A percentile compares a stretch with the other conserved stretches of the same genome.
phyloP scores from a whole-genome alignment of 2,797 vertebrate species.

The Chiloscyllium punctatum region DNA sequence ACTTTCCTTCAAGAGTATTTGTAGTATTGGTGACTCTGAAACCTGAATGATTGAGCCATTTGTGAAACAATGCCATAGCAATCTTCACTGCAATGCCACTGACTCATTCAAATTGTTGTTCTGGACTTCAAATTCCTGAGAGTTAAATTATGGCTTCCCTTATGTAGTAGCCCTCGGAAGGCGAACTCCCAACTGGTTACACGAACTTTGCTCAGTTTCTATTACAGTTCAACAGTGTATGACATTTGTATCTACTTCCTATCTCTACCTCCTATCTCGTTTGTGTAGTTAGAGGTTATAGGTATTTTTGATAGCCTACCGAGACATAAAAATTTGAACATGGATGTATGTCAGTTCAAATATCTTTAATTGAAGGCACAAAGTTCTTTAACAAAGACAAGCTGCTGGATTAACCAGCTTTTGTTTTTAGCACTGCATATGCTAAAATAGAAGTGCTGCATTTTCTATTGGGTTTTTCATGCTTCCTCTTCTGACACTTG shows the following conservation, averaged over 20 bases:
- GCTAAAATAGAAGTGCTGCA: neutral
- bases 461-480: conserved; percentile 23
- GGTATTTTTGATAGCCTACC: neutral
- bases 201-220: neutral
- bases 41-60: neutral
- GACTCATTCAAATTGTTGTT: neutral
- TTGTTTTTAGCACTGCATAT: neutral
- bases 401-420: neutral
- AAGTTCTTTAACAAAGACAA: neutral
- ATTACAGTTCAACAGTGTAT: neutral
- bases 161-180: neutral
- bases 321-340: neutral
- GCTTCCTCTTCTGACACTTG: conserved; percentile 31
- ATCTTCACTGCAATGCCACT: neutral
- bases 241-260: neutral
- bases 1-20: neutral
- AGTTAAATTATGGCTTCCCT: neutral
- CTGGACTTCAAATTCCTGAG: neutral
- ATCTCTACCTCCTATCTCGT: neutral
- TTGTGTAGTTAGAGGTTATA: neutral
- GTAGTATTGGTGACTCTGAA: too few relatives aligned
- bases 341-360: neutral
- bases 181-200: neutral
- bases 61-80: neutral
- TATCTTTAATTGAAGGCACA: neutral